These are phyloP conservation scores for Bombus picipes DNA, from an alignment of 1,140 invertebrate species.

Conservation along the genomic window DNA sequence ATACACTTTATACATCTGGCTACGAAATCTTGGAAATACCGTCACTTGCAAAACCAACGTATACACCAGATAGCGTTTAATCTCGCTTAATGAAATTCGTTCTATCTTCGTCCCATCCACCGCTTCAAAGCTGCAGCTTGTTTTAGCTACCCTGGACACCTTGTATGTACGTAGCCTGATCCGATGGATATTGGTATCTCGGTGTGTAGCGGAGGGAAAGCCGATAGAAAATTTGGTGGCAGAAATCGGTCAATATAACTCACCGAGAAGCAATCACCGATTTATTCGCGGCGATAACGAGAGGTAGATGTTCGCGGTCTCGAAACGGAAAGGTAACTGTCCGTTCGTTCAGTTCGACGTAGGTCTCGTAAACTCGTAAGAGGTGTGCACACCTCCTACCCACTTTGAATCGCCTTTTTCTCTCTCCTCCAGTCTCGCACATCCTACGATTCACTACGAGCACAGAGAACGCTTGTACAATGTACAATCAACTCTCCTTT, in stretches of 20 bases:
- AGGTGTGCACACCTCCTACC: slow-evolving; percentile 76
- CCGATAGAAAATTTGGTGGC: not conserved
- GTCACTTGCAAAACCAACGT: too few relatives aligned
- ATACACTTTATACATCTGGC: too few relatives aligned
- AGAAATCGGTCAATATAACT: not conserved
- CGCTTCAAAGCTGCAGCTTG: too few relatives aligned
- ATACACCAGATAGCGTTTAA: too few relatives aligned
- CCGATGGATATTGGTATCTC: not conserved
- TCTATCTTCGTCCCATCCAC: too few relatives aligned
- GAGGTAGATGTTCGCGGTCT: slow-evolving; percentile 77
- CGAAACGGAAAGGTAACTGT: slow-evolving; percentile 80
- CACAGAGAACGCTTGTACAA: not conserved
- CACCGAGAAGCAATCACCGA: slow-evolving; percentile 49
- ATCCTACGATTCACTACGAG: slow-evolving; percentile 24
- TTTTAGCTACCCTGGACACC: too few relatives aligned
- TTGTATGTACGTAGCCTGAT: not conserved
- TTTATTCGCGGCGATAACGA: slow-evolving; percentile 16
- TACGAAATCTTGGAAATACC: too few relatives aligned
- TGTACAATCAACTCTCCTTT: too few relatives aligned
- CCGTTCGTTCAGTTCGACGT: slow-evolving; percentile 64
- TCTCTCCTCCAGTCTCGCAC: slow-evolving; percentile 35
- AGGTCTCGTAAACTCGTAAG: slow-evolving; percentile 73
- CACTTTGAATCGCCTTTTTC: slow-evolving; percentile 68
- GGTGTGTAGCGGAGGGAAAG: not conserved
- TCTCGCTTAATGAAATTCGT: too few relatives aligned